Conservation (phyloP, 2,888 invertebrate genomes). For the Stenodera caucasica region DNA sequence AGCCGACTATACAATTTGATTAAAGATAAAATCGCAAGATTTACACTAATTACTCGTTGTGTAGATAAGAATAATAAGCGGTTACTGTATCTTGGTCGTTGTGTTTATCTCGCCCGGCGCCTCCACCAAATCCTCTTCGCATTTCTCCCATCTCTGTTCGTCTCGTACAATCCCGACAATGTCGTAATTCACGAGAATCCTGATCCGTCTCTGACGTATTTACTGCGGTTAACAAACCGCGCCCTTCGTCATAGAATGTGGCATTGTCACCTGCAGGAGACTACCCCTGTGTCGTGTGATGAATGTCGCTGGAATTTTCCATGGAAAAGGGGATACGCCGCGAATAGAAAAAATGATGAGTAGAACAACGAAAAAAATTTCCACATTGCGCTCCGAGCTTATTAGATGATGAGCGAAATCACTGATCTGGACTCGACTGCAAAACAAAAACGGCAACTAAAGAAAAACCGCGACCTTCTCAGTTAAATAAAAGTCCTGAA, state of each 20-base stretch:
- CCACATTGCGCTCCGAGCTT: neutral
- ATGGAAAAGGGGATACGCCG: no score
- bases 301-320: conserved; percentile 2
- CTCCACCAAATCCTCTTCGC: conserved; percentile 4
- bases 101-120: conserved; percentile 6
- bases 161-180: neutral
- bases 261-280: conserved; percentile 13
- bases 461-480: neutral
- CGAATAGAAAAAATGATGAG: no score
- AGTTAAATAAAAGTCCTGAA: conserved; percentile 1
- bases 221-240: conserved; percentile 10
- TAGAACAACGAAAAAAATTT: no score
- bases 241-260: conserved; percentile 4
- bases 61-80: conserved; percentile 4
- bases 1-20: conserved; percentile 2
- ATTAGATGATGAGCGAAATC: neutral
- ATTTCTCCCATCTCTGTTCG: neutral
- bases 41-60: conserved; percentile 3
- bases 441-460: no score
- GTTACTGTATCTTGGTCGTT: neutral
- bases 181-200: conserved; percentile 9
- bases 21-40: conserved; percentile 39
- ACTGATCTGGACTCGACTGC: neutral
- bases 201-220: conserved; percentile 12
- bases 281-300: neutral